Evolutionary conservation across 1,140 invertebrate species (phyloP).

Genomic region (Drosophila bifasciata): DNA sequence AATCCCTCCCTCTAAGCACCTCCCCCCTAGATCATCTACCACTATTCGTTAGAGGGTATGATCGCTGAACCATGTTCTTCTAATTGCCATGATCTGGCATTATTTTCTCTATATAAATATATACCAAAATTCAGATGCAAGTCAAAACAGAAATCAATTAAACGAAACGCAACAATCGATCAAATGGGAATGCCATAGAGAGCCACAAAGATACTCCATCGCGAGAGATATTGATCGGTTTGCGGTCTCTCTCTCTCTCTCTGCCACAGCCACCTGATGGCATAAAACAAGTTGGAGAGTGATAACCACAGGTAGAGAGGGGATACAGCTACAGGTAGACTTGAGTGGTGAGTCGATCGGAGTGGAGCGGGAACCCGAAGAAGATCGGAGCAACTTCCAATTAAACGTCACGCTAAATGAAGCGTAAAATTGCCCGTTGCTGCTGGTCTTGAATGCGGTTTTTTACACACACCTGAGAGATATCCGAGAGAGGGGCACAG

Average conservation of each 20-base stretch:
- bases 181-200: constrained; percentile 35
- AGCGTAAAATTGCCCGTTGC: constrained; percentile 80
- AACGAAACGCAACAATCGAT: constrained; percentile 68
- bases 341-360: not conserved
- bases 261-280: constrained; percentile 29
- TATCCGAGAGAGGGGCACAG: not conserved
- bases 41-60: no score
- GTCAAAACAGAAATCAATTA: constrained; percentile 80
- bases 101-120: constrained; percentile 18
- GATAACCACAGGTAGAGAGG: no score
- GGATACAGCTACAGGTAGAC: no score
- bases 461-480: constrained; percentile 14
- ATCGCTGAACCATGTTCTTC: constrained; percentile 46
- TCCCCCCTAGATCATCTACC: no score
- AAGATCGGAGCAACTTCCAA: constrained; percentile 69
- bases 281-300: not conserved
- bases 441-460: constrained; percentile 74
- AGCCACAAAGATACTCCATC: constrained; percentile 29
- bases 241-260: not conserved
- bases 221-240: not conserved
- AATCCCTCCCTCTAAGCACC: no score
- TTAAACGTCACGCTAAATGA: constrained; percentile 83
- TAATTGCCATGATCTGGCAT: constrained; percentile 66
- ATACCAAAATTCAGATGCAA: constrained; percentile 42
- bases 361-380: constrained; percentile 8